These are phyloP conservation scores for Drosophila kuntzei DNA, from an alignment of 2,888 invertebrate genomes.

Conservation along the genomic window DNA sequence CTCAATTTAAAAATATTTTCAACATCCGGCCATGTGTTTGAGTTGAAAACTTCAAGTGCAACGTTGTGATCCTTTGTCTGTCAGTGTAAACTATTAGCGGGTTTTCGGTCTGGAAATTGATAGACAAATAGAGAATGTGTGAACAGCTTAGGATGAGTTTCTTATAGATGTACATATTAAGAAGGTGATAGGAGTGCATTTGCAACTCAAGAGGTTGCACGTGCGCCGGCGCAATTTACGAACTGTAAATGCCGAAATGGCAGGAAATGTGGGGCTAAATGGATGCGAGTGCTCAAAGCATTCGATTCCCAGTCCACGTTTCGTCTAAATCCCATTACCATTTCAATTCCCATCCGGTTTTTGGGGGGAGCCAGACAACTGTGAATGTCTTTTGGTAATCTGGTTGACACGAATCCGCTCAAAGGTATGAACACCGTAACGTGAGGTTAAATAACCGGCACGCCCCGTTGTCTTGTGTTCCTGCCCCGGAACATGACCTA, in stretches of 20 bases:
- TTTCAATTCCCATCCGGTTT: background rate
- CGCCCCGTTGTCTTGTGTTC: slow-evolving; percentile 17
- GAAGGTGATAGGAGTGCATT: slow-evolving; percentile 19
- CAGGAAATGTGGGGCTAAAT: slow-evolving; percentile 21
- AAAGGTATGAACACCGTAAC: slow-evolving; percentile 29
- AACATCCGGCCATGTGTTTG: slow-evolving; percentile 21
- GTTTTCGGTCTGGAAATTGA: slow-evolving; percentile 21
- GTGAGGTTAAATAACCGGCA: slow-evolving; percentile 43
- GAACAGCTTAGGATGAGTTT: slow-evolving; percentile 18
- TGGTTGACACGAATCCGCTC: slow-evolving; percentile 31
- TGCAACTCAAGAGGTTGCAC: slow-evolving; percentile 39
- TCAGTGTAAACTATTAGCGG: slow-evolving; percentile 55
- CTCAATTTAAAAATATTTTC: slow-evolving; percentile 1
- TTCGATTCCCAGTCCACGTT: background rate
- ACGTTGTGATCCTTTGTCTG: slow-evolving; percentile 55
- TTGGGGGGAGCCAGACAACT: background rate
- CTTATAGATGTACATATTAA: background rate
- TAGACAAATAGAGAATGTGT: slow-evolving; percentile 28
- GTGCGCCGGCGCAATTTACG: slow-evolving; percentile 47
- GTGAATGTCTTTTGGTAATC: slow-evolving; percentile 40
- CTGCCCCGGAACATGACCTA: slow-evolving; percentile 70
- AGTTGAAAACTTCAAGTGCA: slow-evolving; percentile 29
- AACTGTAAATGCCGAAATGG: slow-evolving; percentile 33
- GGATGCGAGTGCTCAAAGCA: slow-evolving; percentile 9
- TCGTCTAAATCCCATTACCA: slow-evolving; percentile 11